Percentiles rank a stretch among this genome's conserved stretches.
phyloP scores from a whole-genome alignment of 2,797 vertebrate genomes.

The Fistularia commersonii region DNA sequence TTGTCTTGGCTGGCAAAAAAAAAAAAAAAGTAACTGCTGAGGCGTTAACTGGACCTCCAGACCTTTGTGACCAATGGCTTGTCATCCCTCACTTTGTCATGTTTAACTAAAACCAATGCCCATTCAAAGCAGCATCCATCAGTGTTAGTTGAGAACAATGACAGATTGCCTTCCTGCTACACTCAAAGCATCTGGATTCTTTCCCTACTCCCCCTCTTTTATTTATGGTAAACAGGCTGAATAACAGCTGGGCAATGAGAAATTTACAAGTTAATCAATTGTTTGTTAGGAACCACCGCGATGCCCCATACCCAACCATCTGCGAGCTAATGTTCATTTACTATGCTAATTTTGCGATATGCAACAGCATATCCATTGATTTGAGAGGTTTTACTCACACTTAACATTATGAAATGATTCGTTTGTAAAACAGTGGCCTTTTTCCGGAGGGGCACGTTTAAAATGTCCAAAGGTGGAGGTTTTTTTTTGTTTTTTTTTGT shows the following conservation, averaged over 20 bases:
- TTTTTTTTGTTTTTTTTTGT: too few relatives aligned
- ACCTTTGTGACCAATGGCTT: slow-evolving; percentile 78
- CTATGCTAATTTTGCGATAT: slow-evolving; percentile 72
- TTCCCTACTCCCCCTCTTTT: slow-evolving; percentile 70
- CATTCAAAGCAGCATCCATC: slow-evolving; percentile 86
- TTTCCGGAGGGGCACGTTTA: slow-evolving; percentile 1
- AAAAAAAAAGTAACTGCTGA: slow-evolving; percentile 62
- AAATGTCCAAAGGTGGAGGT: neutral
- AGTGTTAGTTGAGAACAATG: slow-evolving; percentile 82
- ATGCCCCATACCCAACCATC: slow-evolving; percentile 73
- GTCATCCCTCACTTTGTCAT: slow-evolving; percentile 89
- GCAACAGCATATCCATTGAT: slow-evolving; percentile 62
- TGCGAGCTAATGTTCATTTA: slow-evolving; percentile 79
- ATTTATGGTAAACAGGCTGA: slow-evolving; percentile 80
- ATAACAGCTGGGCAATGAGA: slow-evolving; percentile 82
- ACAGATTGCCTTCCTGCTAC: slow-evolving; percentile 77
- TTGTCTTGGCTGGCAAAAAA: slow-evolving; percentile 53
- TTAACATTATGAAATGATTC: slow-evolving; percentile 38
- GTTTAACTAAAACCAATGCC: slow-evolving; percentile 91
- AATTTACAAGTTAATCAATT: slow-evolving; percentile 84
- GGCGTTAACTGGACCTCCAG: slow-evolving; percentile 67
- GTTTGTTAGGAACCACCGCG: slow-evolving; percentile 72
- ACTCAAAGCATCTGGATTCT: slow-evolving; percentile 82
- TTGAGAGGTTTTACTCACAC: slow-evolving; percentile 46
- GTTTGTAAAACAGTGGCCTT: slow-evolving; percentile 26